These are phyloP conservation scores for Acholoe squamosa DNA, from an alignment of 2,888 invertebrate species.

Conservation along the genomic window DNA sequence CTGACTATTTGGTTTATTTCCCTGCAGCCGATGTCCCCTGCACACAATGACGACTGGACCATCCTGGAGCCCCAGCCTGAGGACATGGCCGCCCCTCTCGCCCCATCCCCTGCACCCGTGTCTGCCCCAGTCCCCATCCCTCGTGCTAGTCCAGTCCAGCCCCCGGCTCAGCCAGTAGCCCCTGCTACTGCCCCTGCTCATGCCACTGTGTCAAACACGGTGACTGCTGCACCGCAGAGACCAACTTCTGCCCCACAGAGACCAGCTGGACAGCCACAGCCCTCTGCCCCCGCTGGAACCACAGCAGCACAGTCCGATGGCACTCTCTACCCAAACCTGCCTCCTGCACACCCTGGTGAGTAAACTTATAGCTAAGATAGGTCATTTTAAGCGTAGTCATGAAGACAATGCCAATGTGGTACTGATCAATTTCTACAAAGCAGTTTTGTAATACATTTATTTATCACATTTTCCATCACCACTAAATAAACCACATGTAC, in stretches of 20 bases:
- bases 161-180: background rate
- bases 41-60: slow-evolving; percentile 58
- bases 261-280: background rate
- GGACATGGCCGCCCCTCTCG: background rate
- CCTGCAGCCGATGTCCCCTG: background rate
- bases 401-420: too few relatives aligned
- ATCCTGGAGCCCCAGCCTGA: background rate
- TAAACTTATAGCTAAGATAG: background rate
- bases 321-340: slow-evolving; percentile 23
- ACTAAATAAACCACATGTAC: too few relatives aligned
- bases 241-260: background rate
- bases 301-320: background rate
- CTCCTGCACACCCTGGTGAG: slow-evolving; percentile 44
- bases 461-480: too few relatives aligned
- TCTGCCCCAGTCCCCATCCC: background rate
- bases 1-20: background rate
- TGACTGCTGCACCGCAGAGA: background rate
- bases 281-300: background rate
- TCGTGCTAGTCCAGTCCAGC: background rate
- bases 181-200: background rate
- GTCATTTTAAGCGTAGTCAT: too few relatives aligned
- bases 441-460: too few relatives aligned
- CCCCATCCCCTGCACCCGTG: background rate
- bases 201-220: background rate
- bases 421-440: too few relatives aligned